Evolutionary conservation across 2,888 invertebrate species (phyloP).

Genomic region (Patella caerulea): DNA sequence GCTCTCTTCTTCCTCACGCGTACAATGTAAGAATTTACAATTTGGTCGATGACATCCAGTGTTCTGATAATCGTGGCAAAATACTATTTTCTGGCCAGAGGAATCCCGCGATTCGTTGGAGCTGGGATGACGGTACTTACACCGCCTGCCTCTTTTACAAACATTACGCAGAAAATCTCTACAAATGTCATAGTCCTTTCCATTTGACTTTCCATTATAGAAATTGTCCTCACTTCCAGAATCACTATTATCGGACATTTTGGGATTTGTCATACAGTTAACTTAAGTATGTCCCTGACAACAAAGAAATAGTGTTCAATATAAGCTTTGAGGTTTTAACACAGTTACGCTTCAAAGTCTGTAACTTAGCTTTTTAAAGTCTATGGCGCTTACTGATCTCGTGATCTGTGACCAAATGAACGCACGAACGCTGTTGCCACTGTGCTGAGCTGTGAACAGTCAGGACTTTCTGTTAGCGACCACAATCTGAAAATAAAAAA

Average conservation of each 20-base stretch:
- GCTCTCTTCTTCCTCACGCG: conserved; percentile 81
- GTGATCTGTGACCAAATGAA: too few relatives aligned
- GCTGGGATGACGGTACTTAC: conserved; percentile 75
- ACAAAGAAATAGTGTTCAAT: too few relatives aligned
- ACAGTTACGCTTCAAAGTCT: too few relatives aligned
- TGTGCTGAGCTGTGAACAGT: too few relatives aligned
- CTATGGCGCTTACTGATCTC: too few relatives aligned
- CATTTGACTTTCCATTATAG: conserved; percentile 27
- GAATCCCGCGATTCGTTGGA: conserved; percentile 64
- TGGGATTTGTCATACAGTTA: background rate
- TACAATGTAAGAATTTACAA: conserved; percentile 85
- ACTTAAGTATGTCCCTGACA: background rate
- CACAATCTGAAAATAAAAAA: too few relatives aligned
- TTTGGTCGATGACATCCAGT: conserved; percentile 81
- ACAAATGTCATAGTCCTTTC: conserved; percentile 74
- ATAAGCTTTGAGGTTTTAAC: too few relatives aligned
- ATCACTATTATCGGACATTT: conserved; percentile 64
- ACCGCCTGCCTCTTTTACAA: conserved; percentile 77
- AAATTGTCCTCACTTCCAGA: conserved; percentile 55
- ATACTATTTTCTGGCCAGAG: conserved; percentile 68
- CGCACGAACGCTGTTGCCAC: too few relatives aligned
- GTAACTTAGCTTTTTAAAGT: too few relatives aligned
- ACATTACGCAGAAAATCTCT: conserved; percentile 77
- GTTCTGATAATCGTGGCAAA: conserved; percentile 80
- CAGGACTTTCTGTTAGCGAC: too few relatives aligned